Evolutionary conservation across 2,113 vertebrate species (phyloP).

Genomic region (Pyrgilauda ruficollis): DNA sequence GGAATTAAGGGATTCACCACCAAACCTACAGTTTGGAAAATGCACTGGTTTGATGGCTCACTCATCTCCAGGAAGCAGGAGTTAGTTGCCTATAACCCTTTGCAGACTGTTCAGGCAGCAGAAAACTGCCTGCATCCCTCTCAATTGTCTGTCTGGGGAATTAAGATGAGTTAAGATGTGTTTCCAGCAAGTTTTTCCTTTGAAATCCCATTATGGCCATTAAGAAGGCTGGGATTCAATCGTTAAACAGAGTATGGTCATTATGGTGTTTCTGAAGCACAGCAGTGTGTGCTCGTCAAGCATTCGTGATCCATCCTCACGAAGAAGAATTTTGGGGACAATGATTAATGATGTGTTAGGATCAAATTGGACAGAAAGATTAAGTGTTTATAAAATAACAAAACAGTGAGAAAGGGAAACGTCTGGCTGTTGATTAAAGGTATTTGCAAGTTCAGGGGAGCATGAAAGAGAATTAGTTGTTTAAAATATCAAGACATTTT

Average conservation of each 20-base stretch:
- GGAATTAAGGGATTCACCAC: background rate
- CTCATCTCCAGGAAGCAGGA: background rate
- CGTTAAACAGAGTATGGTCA: background rate
- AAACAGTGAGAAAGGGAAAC: background rate
- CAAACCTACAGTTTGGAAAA: background rate
- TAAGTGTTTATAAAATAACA: background rate
- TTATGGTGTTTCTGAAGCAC: background rate
- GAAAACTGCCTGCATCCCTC: background rate
- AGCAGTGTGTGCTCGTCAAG: background rate
- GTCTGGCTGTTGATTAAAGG: background rate
- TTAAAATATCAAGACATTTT: background rate
- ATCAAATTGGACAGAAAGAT: background rate
- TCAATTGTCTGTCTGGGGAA: background rate
- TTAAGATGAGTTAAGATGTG: background rate
- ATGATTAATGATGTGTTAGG: background rate
- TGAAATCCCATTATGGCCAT: background rate
- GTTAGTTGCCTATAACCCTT: background rate
- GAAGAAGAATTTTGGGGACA: background rate
- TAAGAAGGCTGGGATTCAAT: background rate
- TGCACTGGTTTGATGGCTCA: background rate
- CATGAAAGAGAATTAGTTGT: background rate
- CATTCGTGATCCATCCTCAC: background rate
- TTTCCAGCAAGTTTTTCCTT: background rate
- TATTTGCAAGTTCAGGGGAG: background rate
- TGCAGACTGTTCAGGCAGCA: background rate